A percentile compares a stretch with the other conserved stretches of the same genome.
Evolutionary conservation across 2,113 vertebrate genomes (phyloP).

Genomic region (Chitala chitala): DNA sequence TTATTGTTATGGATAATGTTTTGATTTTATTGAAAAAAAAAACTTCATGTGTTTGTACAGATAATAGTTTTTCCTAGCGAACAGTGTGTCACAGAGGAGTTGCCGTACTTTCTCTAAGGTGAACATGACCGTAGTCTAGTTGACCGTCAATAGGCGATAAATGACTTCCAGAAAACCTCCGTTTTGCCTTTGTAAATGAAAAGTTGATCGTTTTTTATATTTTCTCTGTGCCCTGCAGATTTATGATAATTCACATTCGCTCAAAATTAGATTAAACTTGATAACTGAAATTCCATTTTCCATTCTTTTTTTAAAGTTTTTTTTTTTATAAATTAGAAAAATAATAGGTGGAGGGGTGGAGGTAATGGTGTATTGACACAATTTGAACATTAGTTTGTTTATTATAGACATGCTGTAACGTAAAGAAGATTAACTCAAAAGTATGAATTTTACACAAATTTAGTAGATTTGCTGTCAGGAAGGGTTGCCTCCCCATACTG

Average conservation of each 20-base stretch:
- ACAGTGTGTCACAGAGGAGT: too few relatives aligned
- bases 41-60: conserved; percentile 59
- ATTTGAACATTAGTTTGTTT: background rate
- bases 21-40: conserved; percentile 38
- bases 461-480: too few relatives aligned
- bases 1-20: too few relatives aligned
- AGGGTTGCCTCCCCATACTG: too few relatives aligned
- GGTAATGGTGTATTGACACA: too few relatives aligned
- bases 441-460: too few relatives aligned
- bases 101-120: conserved; percentile 64
- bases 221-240: conserved; percentile 68
- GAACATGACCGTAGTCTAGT: conserved; percentile 61
- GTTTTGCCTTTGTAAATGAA: conserved; percentile 49
- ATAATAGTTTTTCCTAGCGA: conserved; percentile 53
- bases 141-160: conserved; percentile 51
- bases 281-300: conserved; percentile 46
- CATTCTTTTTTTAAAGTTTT: conserved; percentile 31
- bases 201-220: conserved; percentile 74
- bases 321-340: conserved; percentile 4
- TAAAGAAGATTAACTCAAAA: background rate
- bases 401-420: background rate
- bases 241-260: conserved; percentile 57
- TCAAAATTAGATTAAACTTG: conserved; percentile 68
- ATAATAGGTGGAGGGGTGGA: too few relatives aligned
- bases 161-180: conserved; percentile 55